Base-by-base conservation (phyloP, 2,888 invertebrate genomes). In the Lycophotia porphyrea region DNA sequence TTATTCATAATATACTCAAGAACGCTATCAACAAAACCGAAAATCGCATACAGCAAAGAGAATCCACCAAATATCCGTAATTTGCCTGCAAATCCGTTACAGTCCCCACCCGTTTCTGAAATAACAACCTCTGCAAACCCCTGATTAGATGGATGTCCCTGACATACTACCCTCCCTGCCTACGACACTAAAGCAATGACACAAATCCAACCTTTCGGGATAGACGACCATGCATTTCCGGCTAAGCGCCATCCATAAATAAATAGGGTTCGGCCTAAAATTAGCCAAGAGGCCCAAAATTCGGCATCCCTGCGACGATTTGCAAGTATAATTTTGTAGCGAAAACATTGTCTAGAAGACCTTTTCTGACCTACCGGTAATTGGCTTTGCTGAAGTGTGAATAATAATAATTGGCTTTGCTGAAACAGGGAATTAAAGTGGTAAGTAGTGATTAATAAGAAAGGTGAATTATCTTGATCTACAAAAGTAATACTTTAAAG, bases 321-420 rank as follows among this genome's bases (percentile, higher is more conserved):
- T 83, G 80, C 77, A 83, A 83, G 80, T 74, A 52, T 83, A 77
- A 83, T 80, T 71, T 71, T 68, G 80, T 74, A 69, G 61, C 68
- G 52, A 63, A 77, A 76, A 68, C 71, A 73, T 73, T 39, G 70
- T 49, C 55, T 64, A 31, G 47, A 71, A 55, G 64, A 64, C 63
- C 58, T 67, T 70, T 58, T 36, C 11, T 60, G 60, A 68, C 55
- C 49, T 65, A 49, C 5, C 36, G 13, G 27, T 68, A 78, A 78
- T 78, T 61, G 71, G 24, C 21, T 42, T 68, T 58, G 13, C 18
- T 13, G 18, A 44, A 71, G 36, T 36, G 18, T 27, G n/a, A n/a
- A n/a, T n/a, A n/a, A n/a, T n/a, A n/a, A n/a, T 68, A 78, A 78
- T 78, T 61, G 71, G 24, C 21, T 42, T 68, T 58, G 13, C 18